Base-by-base conservation (phyloP, 2,797 vertebrate genomes). In the Graptemys geographica region DNA sequence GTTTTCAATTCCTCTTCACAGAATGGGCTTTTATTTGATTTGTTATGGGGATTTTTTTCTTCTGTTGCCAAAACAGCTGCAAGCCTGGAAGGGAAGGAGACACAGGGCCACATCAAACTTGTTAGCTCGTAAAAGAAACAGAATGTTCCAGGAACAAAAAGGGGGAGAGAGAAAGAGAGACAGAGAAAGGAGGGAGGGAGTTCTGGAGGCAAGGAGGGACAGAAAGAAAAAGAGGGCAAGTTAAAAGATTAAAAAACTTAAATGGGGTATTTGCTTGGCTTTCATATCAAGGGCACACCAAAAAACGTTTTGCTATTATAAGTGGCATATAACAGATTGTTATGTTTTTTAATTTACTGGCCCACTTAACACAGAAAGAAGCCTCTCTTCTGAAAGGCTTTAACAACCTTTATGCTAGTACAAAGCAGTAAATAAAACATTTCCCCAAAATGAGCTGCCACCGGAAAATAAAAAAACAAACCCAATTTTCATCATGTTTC, bases 61-160 rank as follows among this genome's bases (percentile, higher is more conserved):
- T 98, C 98, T 98, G 97, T 98, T 98, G 98, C 98, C 98, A 98
- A 99, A 99, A 98, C 98, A 99, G 98, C 98, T 98, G 98, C 98
- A 98, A 98, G 98, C 98, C 98, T 98, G 98, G 98, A 98, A 98
- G 97, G 97, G 98, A 98, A 98, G 98, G 97, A 98, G 97, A 98
- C 98, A 97, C 93, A 97, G 95, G 97, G 96, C 98, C 98, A 98
- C 98, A 99, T 98, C 98, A 98, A 99, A 98, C 98, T 98, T 98
- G 97, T 98, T 98, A 98, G 98, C 96, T 98, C 79, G 37, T 98
- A 96, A 98, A 98, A 98, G 98, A 97, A 97, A 95, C 92, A 93
- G 95, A 98, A 98, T 98, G 97, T 98, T 98, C 97, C 96, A 97
- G 96, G 95, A 97, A 98, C 88, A 85, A 94, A 97, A 97, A 97